Evolutionary conservation across 1,140 invertebrate species (phyloP).

Genomic region (Drosophila kohkoa): DNA sequence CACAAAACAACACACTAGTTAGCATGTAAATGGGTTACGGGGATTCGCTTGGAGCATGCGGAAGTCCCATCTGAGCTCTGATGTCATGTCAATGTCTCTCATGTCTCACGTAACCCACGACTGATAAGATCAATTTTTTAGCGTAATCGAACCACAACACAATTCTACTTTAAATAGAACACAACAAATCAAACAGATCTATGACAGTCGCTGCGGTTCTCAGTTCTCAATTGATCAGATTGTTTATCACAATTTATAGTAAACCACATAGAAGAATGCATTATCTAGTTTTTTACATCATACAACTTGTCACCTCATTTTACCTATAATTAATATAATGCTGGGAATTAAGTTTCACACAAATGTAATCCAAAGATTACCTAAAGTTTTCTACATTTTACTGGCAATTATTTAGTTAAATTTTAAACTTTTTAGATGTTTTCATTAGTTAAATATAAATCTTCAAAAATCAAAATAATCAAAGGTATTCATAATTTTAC

Average conservation of each 20-base stretch:
- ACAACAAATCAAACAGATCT: neutral
- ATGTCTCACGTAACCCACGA: constrained; percentile 18
- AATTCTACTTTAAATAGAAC: neutral
- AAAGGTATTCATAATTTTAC: too few species aligned
- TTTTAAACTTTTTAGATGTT: too few species aligned
- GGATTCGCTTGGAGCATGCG: neutral
- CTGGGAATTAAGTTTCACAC: neutral
- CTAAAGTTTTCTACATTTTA: too few species aligned
- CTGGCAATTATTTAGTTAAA: too few species aligned
- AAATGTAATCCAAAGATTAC: too few species aligned
- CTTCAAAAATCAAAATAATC: too few species aligned
- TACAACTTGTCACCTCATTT: neutral
- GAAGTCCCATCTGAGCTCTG: constrained; percentile 17
- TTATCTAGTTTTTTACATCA: neutral
- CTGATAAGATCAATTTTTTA: constrained; percentile 19
- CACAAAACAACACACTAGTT: neutral
- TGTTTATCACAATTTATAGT: neutral
- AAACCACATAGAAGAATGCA: neutral
- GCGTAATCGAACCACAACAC: constrained; percentile 2
- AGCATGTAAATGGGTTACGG: constrained; percentile 12
- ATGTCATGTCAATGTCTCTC: constrained; percentile 41
- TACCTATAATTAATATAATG: neutral
- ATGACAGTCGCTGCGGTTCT: constrained; percentile 15
- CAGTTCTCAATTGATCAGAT: neutral
- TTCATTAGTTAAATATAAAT: too few species aligned